Evolutionary conservation across 2,797 vertebrate genomes (phyloP), one percentile per base, ranked within the genome.

Genomic region (Glossophaga mutica): DNA sequence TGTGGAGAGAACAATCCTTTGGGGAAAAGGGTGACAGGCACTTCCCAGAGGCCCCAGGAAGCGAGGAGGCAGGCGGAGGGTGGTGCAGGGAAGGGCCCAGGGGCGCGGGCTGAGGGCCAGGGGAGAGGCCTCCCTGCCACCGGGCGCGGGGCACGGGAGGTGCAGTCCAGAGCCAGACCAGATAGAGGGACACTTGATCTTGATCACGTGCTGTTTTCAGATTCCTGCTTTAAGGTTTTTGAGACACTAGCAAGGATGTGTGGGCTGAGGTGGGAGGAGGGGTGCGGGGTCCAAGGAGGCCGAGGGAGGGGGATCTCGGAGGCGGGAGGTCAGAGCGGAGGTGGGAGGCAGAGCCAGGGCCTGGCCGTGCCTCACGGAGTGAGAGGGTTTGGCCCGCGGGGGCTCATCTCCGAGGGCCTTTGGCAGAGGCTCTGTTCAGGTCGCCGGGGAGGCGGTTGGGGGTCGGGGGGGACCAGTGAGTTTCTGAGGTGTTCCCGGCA

Each of bases 1-100:
- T 46, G 70, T 48, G 78, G 78, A 44, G 44, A 87, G 74, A 94
- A 87, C 83, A 87, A 12, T 87, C 52, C 82, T 83, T 73, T 89
- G 59, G 90, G 92, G 94, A 94, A 73, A 71, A 94, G 90, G 67
- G 82, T 70, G 70, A 44, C n/a, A 39, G 67, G 37, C 10, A 3
- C 91, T 83, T 94, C 62, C 12, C 83, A 71, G 73, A 86, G 71
- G 70, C 85, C 89, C 44, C 18, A 9, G 79, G 81, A 89, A 50
- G 82, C 78, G 55, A 57, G 52, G 74, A 34, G 84, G 18, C 4
- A 7, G 52, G 70, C 0, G 2, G 57, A 57, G 82, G n/a, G 81
- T 4, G 46, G 55, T 1, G 3, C 18, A 6, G 50, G 29, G 73
- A 15, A 15, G 74, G n/a, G 12, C 79, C 2, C 1, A 44, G 50